Evolutionary conservation across 2,113 vertebrate species (phyloP).

Genomic region (Arenaria interpres): DNA sequence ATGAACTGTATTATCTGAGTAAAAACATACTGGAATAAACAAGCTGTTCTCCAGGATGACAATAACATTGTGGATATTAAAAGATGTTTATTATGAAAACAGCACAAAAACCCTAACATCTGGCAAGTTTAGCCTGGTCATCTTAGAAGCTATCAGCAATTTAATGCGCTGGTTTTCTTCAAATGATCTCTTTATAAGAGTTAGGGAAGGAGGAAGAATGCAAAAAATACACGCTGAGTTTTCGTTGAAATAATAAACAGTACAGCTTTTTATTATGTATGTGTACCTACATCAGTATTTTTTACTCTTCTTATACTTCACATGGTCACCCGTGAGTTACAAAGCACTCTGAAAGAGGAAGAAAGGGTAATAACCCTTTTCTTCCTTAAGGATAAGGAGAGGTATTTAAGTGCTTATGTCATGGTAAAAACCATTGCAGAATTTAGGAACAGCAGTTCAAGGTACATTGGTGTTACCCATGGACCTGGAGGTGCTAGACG

Average conservation of each 20-base stretch:
- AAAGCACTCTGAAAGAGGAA: not conserved
- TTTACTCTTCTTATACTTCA: not conserved
- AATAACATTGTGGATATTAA: not conserved
- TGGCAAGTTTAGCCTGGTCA: not conserved
- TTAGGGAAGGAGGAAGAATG: not conserved
- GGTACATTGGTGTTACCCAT: not conserved
- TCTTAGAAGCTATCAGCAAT: not conserved
- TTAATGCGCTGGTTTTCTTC: not conserved
- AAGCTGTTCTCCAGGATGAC: not conserved
- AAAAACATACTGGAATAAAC: not conserved
- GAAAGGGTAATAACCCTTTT: not conserved
- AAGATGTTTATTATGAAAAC: not conserved
- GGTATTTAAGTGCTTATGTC: not conserved
- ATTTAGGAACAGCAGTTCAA: not conserved
- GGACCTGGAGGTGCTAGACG: not conserved
- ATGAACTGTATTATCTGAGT: not conserved
- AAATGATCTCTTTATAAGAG: accelerated
- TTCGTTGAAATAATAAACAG: not conserved
- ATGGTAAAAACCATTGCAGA: not conserved
- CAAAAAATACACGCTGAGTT: not conserved
- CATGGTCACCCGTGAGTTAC: not conserved
- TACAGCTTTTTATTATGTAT: not conserved
- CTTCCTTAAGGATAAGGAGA: not conserved
- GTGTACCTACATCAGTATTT: not conserved
- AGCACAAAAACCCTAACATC: not conserved